Conservation (phyloP, 2,797 vertebrate species). For the Acrocephalus scirpaceus region DNA sequence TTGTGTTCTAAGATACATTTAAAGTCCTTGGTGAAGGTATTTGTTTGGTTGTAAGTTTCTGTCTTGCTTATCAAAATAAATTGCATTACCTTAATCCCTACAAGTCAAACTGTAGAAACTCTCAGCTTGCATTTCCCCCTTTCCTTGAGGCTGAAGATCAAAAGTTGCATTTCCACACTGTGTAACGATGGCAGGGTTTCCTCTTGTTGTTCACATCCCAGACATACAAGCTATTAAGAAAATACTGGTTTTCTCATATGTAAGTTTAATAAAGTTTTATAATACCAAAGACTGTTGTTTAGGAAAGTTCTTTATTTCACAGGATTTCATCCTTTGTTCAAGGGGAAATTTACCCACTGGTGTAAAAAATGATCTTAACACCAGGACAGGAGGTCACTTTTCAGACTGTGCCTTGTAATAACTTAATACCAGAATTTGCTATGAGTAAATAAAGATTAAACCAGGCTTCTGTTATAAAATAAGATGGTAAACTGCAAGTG, state of each 20-base stretch:
- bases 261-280: conserved; percentile 59
- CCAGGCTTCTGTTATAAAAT: background rate
- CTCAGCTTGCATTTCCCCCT: background rate
- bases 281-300: conserved; percentile 19
- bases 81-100: background rate
- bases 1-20: background rate
- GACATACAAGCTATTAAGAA: background rate
- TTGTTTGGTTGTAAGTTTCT: background rate
- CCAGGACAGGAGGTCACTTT: background rate
- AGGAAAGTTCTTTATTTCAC: conserved; percentile 43
- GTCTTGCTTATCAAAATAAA: conserved; percentile 1
- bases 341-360: background rate
- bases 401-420: background rate
- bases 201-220: background rate
- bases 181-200: background rate
- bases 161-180: background rate
- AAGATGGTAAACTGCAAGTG: background rate
- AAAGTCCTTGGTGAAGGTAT: background rate
- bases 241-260: background rate
- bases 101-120: background rate
- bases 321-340: background rate
- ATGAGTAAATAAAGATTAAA: background rate
- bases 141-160: background rate
- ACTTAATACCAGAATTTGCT: background rate
- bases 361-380: background rate